phyloP scores from a whole-genome alignment of 2,888 invertebrate species.

The Coenonympha arcania region DNA sequence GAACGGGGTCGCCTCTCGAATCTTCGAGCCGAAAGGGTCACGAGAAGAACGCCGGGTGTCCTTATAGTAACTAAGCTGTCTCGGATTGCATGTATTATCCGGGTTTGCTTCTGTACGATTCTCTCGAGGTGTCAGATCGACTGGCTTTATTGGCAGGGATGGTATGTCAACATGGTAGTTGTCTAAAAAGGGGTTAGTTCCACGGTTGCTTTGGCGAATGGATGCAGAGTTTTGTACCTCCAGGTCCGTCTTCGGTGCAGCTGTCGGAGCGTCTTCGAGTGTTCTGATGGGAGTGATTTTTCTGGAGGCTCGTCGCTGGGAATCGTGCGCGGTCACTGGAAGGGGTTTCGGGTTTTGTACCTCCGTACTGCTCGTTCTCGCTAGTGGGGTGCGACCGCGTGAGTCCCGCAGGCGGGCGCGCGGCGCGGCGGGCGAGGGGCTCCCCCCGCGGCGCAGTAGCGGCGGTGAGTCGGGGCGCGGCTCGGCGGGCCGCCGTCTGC shows the following conservation, averaged over 20 bases:
- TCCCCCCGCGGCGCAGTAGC: background rate
- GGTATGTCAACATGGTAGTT: background rate
- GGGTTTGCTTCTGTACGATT: too few relatives aligned
- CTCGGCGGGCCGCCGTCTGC: conserved; percentile 6
- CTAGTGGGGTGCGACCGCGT: too few relatives aligned
- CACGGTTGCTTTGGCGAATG: background rate
- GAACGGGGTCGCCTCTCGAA: background rate
- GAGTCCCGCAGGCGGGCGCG: too few relatives aligned
- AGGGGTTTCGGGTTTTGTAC: background rate
- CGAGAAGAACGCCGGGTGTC: background rate
- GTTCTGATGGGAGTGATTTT: background rate
- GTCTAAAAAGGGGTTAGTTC: background rate
- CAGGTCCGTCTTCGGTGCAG: background rate
- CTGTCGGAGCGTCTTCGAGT: too few relatives aligned
- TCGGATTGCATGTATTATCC: background rate
- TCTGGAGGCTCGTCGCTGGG: background rate
- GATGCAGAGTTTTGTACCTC: background rate
- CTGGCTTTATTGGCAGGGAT: background rate
- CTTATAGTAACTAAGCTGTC: background rate
- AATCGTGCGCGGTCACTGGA: background rate
- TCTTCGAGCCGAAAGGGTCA: background rate
- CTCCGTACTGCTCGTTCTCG: background rate
- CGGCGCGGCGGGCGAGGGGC: background rate
- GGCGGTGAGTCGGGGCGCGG: conserved; percentile 9
- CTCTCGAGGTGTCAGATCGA: too few relatives aligned